Evolutionary conservation across 2,113 vertebrate genomes (phyloP), one percentile per base, ranked within the genome.

Genomic region (Siphamia tubifer): DNA sequence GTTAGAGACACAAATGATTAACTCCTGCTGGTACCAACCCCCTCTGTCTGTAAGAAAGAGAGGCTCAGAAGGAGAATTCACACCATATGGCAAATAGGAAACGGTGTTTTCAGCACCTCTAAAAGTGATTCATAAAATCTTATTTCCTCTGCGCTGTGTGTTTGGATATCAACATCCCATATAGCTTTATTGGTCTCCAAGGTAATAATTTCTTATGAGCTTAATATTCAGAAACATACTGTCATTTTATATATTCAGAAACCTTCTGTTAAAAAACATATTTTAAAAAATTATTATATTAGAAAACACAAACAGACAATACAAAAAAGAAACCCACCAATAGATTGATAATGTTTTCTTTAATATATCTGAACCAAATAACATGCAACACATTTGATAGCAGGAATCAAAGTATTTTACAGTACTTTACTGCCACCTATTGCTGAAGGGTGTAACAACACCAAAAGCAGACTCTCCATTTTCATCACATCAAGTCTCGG

Each of bases 381-480:
- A 52, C 45, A 19, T 39, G 12, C 8, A 16, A 16, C 15, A 27
- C 16, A 27, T 28, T 16, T 4, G n/a, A 15, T 16, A n/a, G n/a
- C n/a, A n/a, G n/a, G n/a, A n/a, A n/a, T n/a, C n/a, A 6, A 52
- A 1, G 17, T 63, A 7, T 72, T 43, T 24, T 45, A 57, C 65
- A 76, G 54, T 77, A 63, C 73, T 83, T 68, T 83, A 74, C 87
- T 91, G 89, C 87, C 89, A 89, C 78, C 90, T 87, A 68, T 58
- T 86, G 87, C 68, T 75, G 5, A 61, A 5, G 6, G 9, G 23
- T 15, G 36, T n/a, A 4, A 27, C 31, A 63, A 49, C 15, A 47
- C 24, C n/a, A 47, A 5, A 24, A 2, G 10, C 28, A 30, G 13
- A 9, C 31, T n/a, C n/a, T n/a, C n/a, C n/a, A n/a, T n/a, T n/a